These are phyloP conservation scores for Empidonax alnorum DNA, from an alignment of 2,113 vertebrate species.

Conservation along the genomic window DNA sequence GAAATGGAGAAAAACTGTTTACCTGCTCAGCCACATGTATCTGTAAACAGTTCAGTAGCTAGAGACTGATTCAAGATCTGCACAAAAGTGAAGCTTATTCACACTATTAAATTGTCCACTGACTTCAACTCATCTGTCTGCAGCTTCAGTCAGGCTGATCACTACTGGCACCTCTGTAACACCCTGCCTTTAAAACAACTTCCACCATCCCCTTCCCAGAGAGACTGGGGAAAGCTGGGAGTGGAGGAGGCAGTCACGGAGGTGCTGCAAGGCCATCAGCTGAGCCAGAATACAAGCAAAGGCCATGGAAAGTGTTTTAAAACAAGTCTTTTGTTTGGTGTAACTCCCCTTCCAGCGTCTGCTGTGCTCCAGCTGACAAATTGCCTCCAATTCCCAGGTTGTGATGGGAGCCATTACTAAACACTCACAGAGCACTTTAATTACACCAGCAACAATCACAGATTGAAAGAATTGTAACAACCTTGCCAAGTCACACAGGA, in stretches of 20 bases:
- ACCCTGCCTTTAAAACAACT: background rate
- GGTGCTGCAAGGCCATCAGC: background rate
- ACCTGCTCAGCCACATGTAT: background rate
- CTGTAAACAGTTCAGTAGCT: background rate
- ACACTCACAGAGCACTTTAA: conserved; percentile 1
- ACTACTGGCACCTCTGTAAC: background rate
- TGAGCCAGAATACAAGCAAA: background rate
- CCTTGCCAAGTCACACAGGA: conserved; percentile 14
- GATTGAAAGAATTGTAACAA: conserved; percentile 20
- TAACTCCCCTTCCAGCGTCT: background rate
- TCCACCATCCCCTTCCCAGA: fast-evolving
- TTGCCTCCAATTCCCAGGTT: background rate
- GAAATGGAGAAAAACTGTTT: background rate
- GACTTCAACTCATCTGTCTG: background rate
- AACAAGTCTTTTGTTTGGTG: background rate
- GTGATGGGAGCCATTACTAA: background rate
- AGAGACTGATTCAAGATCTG: background rate
- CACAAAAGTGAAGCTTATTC: background rate
- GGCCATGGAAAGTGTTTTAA: background rate
- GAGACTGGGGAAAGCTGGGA: background rate
- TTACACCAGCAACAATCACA: conserved; percentile 1
- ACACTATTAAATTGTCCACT: background rate
- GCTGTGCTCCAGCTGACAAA: background rate
- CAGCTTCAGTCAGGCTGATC: background rate
- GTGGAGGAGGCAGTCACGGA: fast-evolving